Percentiles rank a stretch among this genome's conserved stretches.
phyloP scores from a whole-genome alignment of 2,888 invertebrate species.

The Troglohyphantes excavatus region DNA sequence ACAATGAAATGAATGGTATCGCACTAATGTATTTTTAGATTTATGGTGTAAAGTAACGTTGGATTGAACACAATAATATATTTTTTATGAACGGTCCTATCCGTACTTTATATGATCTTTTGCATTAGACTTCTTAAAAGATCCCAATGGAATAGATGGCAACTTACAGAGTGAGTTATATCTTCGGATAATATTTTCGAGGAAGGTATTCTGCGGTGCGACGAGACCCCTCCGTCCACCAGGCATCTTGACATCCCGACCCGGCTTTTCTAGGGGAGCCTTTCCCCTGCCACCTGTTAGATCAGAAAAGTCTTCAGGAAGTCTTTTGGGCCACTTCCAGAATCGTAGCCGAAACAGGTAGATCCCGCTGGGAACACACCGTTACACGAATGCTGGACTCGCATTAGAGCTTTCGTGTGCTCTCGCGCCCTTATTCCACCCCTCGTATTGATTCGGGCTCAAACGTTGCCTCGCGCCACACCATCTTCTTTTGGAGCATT shows the following conservation, averaged over 20 bases:
- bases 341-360: not conserved
- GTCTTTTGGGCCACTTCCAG: conserved; percentile 39
- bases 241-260: conserved; percentile 87
- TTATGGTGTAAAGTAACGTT: no score
- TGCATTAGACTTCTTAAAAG: no score
- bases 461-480: no score
- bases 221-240: conserved; percentile 98
- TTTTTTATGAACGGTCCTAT: no score
- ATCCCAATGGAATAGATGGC: not conserved
- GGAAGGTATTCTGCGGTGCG: conserved; percentile 99
- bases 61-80: no score
- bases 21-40: no score
- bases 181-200: conserved; percentile 99
- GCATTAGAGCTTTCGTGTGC: conserved; percentile 28
- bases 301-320: conserved; percentile 28
- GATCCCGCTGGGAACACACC: conserved; percentile 18
- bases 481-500: conserved; percentile 7
- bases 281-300: conserved; percentile 72
- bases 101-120: no score
- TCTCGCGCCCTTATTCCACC: conserved; percentile 17
- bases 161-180: conserved; percentile 99
- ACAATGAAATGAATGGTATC: no score
- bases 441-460: conserved; percentile 43
- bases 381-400: conserved; percentile 30
- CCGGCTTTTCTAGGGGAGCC: conserved; percentile 70